Percentiles rank a stretch among this genome's conserved stretches.
phyloP scores from a whole-genome alignment of 2,888 invertebrate genomes.

The Archips xylosteana region DNA sequence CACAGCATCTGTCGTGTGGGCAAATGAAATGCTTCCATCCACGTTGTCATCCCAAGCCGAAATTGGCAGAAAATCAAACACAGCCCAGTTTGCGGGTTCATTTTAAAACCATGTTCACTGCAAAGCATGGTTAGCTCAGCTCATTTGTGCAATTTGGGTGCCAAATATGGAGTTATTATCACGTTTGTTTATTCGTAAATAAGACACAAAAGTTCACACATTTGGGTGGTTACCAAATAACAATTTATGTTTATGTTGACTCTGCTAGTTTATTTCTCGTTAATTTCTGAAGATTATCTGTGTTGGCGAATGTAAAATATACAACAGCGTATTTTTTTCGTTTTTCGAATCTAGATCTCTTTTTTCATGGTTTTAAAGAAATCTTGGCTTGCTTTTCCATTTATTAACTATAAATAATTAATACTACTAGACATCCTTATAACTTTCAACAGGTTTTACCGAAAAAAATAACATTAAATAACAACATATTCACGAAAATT shows the following conservation, averaged over 20 bases:
- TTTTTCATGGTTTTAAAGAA: no score
- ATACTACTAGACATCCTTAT: no score
- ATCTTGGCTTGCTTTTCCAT: no score
- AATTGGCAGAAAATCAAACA: slow-evolving; percentile 47
- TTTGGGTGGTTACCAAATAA: slow-evolving; percentile 23
- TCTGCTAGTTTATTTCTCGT: background rate
- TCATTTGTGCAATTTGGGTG: slow-evolving; percentile 36
- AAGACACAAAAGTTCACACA: slow-evolving; percentile 9
- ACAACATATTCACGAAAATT: background rate
- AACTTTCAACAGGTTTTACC: no score
- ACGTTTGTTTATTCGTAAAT: slow-evolving; percentile 25
- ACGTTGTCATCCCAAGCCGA: slow-evolving; percentile 33
- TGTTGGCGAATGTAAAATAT: no score
- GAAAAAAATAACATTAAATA: no score
- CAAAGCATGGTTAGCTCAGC: slow-evolving; percentile 34
- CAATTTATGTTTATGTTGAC: background rate
- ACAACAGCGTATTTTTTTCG: no score
- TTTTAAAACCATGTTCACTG: slow-evolving; percentile 41
- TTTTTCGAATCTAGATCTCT: no score
- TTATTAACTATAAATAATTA: no score
- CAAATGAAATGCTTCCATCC: slow-evolving; percentile 21
- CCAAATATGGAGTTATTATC: slow-evolving; percentile 30
- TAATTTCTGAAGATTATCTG: background rate
- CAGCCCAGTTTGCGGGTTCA: slow-evolving; percentile 41
- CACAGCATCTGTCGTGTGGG: slow-evolving; percentile 18